Evolutionary conservation across 2,797 vertebrate genomes (phyloP).

Genomic region (Typhlichthys subterraneus): DNA sequence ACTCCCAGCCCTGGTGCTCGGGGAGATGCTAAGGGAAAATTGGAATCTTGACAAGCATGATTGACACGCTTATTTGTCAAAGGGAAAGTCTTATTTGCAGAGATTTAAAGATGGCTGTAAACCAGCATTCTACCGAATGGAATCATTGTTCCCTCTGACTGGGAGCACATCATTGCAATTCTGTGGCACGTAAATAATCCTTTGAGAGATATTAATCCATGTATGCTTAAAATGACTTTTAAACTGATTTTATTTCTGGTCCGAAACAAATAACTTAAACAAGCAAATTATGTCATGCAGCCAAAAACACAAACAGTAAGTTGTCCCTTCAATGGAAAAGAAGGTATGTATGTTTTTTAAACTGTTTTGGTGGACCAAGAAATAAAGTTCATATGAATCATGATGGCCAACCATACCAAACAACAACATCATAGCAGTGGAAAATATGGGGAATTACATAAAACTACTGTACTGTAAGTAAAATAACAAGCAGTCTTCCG

Average conservation of each 20-base stretch:
- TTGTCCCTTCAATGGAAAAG: conserved; percentile 27
- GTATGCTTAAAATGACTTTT: conserved; percentile 64
- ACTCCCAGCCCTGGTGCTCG: conserved; percentile 51
- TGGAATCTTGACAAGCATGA: conserved; percentile 79
- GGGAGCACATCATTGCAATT: conserved; percentile 62
- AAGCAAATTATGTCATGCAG: conserved; percentile 50
- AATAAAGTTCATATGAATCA: conserved; percentile 66
- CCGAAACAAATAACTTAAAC: conserved; percentile 72
- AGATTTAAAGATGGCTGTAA: conserved; percentile 71
- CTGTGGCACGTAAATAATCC: conserved; percentile 68
- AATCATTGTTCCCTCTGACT: conserved; percentile 70
- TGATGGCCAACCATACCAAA: conserved; percentile 61
- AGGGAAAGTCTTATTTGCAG: conserved; percentile 71
- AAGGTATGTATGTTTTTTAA: conserved; percentile 47
- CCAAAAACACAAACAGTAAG: conserved; percentile 42
- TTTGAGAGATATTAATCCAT: conserved; percentile 62
- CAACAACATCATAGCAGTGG: conserved; percentile 58
- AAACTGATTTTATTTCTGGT: conserved; percentile 65
- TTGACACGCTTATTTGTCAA: conserved; percentile 72
- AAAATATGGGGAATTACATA: conserved; percentile 65
- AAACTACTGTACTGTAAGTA: too few species aligned
- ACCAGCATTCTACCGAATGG: conserved; percentile 58
- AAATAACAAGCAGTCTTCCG: conserved; percentile 65
- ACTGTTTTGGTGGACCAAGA: conserved; percentile 60
- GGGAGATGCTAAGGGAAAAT: conserved; percentile 68